A percentile compares a stretch with the other conserved stretches of the same genome.
Conservation (phyloP, 2,113 vertebrate species). For the Potamarius usumacintae region DNA sequence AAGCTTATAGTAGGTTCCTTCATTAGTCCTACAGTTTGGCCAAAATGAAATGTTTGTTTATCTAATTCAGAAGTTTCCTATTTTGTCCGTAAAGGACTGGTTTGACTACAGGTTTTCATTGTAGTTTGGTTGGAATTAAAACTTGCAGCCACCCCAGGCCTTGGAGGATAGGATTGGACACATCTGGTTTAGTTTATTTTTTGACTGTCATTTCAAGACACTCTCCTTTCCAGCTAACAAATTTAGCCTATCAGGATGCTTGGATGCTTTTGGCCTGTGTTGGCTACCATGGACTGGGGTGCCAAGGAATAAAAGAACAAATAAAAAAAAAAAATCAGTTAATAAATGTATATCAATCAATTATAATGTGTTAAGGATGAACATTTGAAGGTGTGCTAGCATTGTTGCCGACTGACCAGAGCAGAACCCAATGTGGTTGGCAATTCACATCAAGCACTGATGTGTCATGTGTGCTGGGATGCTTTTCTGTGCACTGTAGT, state of each 20-base stretch:
- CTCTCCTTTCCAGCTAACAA: background rate
- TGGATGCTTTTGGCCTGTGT: background rate
- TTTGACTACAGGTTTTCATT: background rate
- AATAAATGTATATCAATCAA: background rate
- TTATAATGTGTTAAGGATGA: background rate
- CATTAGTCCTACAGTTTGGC: background rate
- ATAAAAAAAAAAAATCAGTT: background rate
- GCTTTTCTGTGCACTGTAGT: background rate
- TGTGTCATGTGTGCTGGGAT: background rate
- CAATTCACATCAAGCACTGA: background rate
- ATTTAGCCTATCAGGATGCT: background rate
- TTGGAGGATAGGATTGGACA: background rate
- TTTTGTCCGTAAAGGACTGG: background rate
- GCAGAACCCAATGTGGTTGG: background rate
- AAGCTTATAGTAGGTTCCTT: constrained; percentile 76
- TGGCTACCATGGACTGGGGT: background rate
- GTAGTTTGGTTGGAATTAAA: background rate
- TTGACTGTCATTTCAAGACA: background rate
- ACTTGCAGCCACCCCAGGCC: too few relatives aligned
- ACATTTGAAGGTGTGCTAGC: background rate
- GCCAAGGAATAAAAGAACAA: background rate
- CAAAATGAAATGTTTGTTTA: background rate
- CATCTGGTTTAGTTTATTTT: background rate
- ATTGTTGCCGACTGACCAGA: background rate
- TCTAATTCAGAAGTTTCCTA: background rate